A percentile compares a stretch with the other conserved stretches of the same genome.
These are phyloP conservation scores for Sebastes elongatus DNA, from an alignment of 2,797 vertebrate genomes.

Conservation along the genomic window DNA sequence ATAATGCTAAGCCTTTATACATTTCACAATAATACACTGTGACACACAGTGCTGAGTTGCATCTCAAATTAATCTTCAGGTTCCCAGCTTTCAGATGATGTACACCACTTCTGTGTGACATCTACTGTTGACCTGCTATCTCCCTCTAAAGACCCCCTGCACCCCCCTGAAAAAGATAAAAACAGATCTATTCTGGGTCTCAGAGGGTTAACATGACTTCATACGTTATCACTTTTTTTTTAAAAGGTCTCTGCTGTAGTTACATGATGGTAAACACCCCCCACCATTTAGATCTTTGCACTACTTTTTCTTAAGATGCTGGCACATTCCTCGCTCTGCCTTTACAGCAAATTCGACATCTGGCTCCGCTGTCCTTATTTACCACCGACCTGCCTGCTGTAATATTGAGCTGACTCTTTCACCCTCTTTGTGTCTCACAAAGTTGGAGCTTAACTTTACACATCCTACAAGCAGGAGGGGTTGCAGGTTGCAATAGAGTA, in stretches of 20 bases:
- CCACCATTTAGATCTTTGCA: not conserved
- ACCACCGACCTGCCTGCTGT: conserved; percentile 43
- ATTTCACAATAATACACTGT: too few species aligned
- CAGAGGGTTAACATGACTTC: too few species aligned
- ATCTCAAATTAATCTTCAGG: too few species aligned
- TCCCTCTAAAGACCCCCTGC: too few species aligned
- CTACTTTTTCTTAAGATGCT: not conserved
- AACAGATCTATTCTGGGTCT: too few species aligned
- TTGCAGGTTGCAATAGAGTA: conserved; percentile 30
- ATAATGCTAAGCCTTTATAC: too few species aligned
- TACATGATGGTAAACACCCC: not conserved
- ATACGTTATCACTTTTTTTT: too few species aligned
- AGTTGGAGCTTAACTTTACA: conserved; percentile 42
- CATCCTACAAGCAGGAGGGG: conserved; percentile 5
- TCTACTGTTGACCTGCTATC: too few species aligned
- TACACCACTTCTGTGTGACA: too few species aligned
- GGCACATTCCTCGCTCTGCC: conserved; percentile 26
- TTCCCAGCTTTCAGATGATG: too few species aligned
- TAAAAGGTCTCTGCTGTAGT: not conserved
- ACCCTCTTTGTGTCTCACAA: conserved; percentile 8
- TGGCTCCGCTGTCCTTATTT: conserved; percentile 48
- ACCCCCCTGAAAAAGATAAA: too few species aligned
- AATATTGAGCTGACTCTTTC: conserved; percentile 30
- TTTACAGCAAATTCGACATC: conserved; percentile 49
- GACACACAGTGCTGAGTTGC: accelerated